Evolutionary conservation across 2,113 vertebrate genomes (phyloP), one percentile per base, ranked within the genome.

Genomic region (Platysternon megacephalum): DNA sequence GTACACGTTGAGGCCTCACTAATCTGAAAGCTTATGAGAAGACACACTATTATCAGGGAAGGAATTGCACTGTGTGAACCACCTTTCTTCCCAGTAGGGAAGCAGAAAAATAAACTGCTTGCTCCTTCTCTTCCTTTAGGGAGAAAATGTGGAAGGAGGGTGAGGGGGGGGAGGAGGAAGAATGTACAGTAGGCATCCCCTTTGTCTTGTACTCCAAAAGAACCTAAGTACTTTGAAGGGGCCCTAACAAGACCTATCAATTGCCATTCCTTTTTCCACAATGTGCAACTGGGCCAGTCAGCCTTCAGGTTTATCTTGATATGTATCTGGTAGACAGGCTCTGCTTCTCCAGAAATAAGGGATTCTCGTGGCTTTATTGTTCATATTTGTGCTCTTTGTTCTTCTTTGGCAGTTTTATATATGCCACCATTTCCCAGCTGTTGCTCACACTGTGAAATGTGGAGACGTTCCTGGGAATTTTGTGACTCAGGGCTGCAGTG

Each of bases 1-100:
- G 1, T 8, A 35, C 8, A 14, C 51, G 0, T 21, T 72, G 49
- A 22, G 21, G 42, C 0, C 0, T 29, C 80, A 48, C 1, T 29
- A n/a, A 83, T 26, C 2, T 11, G 3, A 84, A 88, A 8, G 14
- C n/a, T 68, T 80, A 26, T 76, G 26, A 90, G 87, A 92, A 46
- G 9, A 51, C 3, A 42, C 1, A 61, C 35, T 9, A 35, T 68
- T 68, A 68, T 9, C 35, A 72, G 8, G 65, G n/a, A 0, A 78
- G 42, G 39, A 68, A 58, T 3, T 46, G 72, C 1, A 11, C 32
- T 49, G 0, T 52, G 42, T 78, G 68, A 92, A 86, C 44, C 44
- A 81, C 3, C 21, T 68, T 68, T 72, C 10, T 81, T 14, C 26
- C 3, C 11, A 74, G 19, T 2, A 61, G 44, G 32, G 86, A 68